Evolutionary conservation across 2,797 vertebrate genomes (phyloP).

Genomic region (Myotis findleyi): DNA sequence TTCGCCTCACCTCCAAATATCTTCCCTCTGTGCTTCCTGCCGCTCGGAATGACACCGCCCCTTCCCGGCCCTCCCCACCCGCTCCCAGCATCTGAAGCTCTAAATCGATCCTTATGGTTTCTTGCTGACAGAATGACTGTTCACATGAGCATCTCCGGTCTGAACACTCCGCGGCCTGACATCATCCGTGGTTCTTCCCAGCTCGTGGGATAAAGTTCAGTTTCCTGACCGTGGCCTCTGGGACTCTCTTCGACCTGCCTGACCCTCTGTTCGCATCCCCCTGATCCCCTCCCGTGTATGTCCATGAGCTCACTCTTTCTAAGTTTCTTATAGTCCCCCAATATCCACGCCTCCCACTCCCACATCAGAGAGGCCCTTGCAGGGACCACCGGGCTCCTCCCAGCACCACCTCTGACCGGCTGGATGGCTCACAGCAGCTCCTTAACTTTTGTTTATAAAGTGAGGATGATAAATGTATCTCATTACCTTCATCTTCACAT

Average conservation of each 20-base stretch:
- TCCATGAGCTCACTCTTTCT: background rate
- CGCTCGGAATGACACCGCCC: background rate
- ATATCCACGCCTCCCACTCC: background rate
- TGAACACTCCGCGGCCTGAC: background rate
- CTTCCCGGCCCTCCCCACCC: rapidly evolving
- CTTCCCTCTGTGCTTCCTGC: background rate
- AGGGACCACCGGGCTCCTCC: rapidly evolving
- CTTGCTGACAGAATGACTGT: background rate
- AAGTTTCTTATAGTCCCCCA: background rate
- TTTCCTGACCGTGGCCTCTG: background rate
- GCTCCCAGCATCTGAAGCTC: background rate
- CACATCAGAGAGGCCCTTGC: background rate
- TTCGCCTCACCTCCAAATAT: background rate
- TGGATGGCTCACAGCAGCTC: background rate
- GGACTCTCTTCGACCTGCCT: background rate
- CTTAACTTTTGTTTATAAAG: background rate
- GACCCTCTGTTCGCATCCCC: background rate
- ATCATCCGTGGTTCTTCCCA: background rate
- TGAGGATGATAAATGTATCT: background rate
- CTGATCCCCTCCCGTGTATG: background rate
- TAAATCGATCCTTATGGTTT: background rate
- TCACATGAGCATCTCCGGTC: background rate
- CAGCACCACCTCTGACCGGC: background rate
- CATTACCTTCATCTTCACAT: background rate
- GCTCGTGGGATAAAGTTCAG: background rate